These are phyloP conservation scores for Gobio occitaniae DNA, from an alignment of 2,797 vertebrate species.

Conservation along the genomic window DNA sequence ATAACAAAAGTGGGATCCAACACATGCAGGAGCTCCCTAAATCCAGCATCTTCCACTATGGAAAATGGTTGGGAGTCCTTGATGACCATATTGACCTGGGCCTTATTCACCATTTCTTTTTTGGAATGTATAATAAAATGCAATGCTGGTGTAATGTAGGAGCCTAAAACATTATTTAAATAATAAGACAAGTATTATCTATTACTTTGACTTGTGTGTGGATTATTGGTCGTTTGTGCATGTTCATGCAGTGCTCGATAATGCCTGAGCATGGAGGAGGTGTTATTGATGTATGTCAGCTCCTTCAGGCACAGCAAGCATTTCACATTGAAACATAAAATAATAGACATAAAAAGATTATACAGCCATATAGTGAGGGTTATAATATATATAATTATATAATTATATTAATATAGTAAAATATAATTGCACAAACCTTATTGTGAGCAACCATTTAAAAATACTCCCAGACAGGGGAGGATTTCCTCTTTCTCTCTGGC, in stretches of 20 bases:
- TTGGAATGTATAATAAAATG: not conserved
- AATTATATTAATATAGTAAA: not conserved
- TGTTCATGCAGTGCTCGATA: not conserved
- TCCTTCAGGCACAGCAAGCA: not conserved
- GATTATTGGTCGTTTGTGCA: not conserved
- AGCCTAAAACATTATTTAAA: not conserved
- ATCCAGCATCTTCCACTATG: not conserved
- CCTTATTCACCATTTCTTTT: constrained; percentile 6
- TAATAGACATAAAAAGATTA: not conserved
- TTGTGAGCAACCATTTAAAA: too few relatives aligned
- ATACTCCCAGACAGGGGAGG: too few relatives aligned
- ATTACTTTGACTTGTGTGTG: not conserved
- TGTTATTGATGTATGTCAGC: not conserved
- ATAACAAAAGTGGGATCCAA: constrained; percentile 12
- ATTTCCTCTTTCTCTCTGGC: too few relatives aligned
- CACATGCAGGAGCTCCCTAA: constrained; percentile 21
- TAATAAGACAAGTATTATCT: too few relatives aligned
- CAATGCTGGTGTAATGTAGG: not conserved
- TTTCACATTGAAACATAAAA: not conserved
- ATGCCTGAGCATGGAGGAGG: not conserved
- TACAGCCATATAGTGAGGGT: not conserved
- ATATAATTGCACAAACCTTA: too few relatives aligned
- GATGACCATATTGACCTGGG: not conserved
- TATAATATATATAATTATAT: too few relatives aligned
- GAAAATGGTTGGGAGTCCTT: not conserved